Base-by-base conservation (phyloP, 1,140 invertebrate genomes). In the Drosophila ananassae region DNA sequence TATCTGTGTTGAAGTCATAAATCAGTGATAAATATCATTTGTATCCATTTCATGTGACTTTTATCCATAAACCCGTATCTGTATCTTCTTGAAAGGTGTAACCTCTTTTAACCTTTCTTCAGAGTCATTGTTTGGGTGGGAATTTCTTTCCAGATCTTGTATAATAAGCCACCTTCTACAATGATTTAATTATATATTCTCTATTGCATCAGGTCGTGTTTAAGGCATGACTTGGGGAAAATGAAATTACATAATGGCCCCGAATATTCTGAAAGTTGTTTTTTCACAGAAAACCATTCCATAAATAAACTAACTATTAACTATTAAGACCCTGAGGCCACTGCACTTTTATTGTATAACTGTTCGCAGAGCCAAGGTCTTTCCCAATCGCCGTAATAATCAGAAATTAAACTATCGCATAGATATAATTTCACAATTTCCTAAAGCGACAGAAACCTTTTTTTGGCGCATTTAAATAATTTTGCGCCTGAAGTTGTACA, bases 391-490 rank as follows among this genome's bases (percentile, higher is more conserved):
- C 47, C 24, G 28, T 67, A 64, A 67, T 67, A 67, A 64, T 53
- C 59, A 47, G 22, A 72, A 72, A 72, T 73, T 72, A 52, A 72
- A 72, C 66, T 32, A 72, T 71, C 41, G 30, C 21, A 21, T 24
- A 48, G 46, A 50, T 51, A 62, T 67, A 71, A 87, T 89, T 82
- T 82, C 74, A 67, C 62, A 81, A 87, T 78, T 71, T 71, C 62
- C 58, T 58, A 51, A 47, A 79, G 48, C 64, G 39, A 59, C 55
- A 48, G 46, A 83, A 66, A 79, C 66, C 66, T 72, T 57, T 67
- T 72, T 57, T 68, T 71, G 46, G 72, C 73, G 81, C 82, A 81
- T 81, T 84, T 84, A 87, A 74, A 77, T 75, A 77, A 85, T 77
- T 87, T 87, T 67, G 60, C 48, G 77, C 73, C 73, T 61, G 52